Conservation (phyloP, 2,113 vertebrate species). For the Chitala chitala region DNA sequence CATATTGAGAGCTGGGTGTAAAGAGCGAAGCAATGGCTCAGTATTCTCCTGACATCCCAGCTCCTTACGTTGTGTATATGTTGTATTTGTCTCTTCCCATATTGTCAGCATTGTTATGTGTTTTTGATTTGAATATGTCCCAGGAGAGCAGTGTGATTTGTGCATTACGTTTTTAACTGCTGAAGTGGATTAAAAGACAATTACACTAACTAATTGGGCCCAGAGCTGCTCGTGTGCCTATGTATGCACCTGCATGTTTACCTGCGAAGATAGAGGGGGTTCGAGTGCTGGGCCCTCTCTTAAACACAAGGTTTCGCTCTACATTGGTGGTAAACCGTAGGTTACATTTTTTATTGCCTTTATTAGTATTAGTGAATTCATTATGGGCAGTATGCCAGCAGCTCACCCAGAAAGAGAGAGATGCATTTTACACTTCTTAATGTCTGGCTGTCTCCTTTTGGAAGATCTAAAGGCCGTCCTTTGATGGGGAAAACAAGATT, state of each 20-base stretch:
- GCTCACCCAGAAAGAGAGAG: neutral
- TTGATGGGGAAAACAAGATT: neutral
- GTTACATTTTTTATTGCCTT: neutral
- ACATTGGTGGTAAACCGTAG: neutral
- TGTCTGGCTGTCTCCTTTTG: neutral
- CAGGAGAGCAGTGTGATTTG: neutral
- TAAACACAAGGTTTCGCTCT: neutral
- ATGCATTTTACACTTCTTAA: neutral
- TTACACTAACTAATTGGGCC: neutral
- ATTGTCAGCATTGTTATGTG: constrained; percentile 5
- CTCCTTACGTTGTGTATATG: neutral
- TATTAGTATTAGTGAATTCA: constrained; percentile 7
- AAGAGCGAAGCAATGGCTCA: no score
- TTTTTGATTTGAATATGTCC: constrained; percentile 4
- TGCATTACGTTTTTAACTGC: neutral
- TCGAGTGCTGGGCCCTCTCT: neutral
- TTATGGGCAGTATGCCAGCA: neutral
- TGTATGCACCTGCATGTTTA: neutral
- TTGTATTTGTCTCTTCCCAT: neutral
- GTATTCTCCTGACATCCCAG: neutral
- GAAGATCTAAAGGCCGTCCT: neutral
- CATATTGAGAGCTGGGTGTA: neutral
- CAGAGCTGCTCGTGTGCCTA: neutral
- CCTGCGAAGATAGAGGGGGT: neutral
- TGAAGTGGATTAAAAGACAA: constrained; percentile 20